Conservation (phyloP, 2,888 invertebrate genomes). For the Caenorhabditis becei region DNA sequence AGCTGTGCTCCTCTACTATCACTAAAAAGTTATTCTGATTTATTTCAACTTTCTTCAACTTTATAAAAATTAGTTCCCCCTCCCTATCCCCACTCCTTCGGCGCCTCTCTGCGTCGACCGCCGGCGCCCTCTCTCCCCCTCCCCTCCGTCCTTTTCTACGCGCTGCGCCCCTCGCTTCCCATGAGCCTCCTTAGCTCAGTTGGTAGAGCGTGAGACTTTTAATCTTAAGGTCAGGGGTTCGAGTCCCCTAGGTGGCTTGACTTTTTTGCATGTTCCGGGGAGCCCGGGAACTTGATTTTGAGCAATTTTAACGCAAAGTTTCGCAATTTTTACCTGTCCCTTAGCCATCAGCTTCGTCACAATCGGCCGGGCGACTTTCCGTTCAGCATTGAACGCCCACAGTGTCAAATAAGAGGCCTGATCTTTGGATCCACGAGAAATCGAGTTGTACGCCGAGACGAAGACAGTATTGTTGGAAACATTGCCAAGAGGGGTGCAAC, state of each 20-base stretch:
- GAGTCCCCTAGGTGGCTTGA: conserved; percentile 69
- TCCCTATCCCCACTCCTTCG: no score
- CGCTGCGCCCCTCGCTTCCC: no score
- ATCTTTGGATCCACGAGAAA: conserved; percentile 69
- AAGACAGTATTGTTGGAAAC: conserved; percentile 65
- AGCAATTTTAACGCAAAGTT: background rate
- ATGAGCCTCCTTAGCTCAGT: conserved; percentile 71
- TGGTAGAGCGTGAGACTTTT: conserved; percentile 78
- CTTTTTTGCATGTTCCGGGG: background rate
- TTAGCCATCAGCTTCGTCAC: conserved; percentile 55
- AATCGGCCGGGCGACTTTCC: conserved; percentile 51
- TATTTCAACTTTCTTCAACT: no score
- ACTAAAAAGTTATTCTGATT: no score
- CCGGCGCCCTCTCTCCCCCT: no score
- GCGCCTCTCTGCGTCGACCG: no score
- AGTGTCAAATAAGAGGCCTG: conserved; percentile 69
- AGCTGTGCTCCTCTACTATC: no score
- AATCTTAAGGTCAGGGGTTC: conserved; percentile 74
- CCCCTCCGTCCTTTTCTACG: no score
- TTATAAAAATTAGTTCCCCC: no score
- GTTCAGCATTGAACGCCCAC: conserved; percentile 70
- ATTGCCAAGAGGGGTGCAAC: conserved; percentile 70
- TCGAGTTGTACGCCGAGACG: conserved; percentile 75
- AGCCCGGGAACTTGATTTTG: no score
- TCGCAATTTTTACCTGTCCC: conserved; percentile 54